phyloP scores from a whole-genome alignment of 2,113 vertebrate genomes.

The Mustela nigripes region DNA sequence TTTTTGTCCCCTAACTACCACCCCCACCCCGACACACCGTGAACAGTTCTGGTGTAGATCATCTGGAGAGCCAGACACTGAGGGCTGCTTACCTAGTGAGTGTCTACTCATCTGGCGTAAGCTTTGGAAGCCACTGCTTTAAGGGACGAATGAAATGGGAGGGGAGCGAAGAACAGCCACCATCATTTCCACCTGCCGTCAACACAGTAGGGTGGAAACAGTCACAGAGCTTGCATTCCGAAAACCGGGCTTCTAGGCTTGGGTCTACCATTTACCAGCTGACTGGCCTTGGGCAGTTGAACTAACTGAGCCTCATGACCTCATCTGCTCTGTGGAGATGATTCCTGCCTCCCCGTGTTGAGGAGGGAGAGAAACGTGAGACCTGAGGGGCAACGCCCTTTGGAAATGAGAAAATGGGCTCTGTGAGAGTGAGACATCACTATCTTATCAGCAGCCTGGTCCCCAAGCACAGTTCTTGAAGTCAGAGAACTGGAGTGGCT shows the following conservation, averaged over 20 bases:
- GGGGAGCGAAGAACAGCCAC: not conserved
- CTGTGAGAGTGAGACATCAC: not conserved
- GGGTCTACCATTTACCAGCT: not conserved
- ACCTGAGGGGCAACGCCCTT: not conserved
- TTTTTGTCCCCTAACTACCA: not conserved
- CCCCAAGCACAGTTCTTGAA: not conserved
- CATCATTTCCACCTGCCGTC: not conserved
- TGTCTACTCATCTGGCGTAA: not conserved
- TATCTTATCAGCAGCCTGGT: not conserved
- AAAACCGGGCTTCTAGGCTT: not conserved
- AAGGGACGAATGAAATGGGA: not conserved
- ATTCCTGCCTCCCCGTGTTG: not conserved
- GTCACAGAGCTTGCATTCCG: not conserved
- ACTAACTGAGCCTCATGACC: not conserved
- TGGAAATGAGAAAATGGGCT: not conserved
- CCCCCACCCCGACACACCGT: no score
- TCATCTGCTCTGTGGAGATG: not conserved
- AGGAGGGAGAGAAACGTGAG: not conserved
- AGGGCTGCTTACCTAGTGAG: not conserved
- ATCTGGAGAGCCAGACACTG: not conserved
- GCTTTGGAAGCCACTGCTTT: not conserved
- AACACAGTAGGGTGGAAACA: not conserved
- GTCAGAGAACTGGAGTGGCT: not conserved
- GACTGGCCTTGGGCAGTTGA: not conserved
- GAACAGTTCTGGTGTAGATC: no score